Evolutionary conservation across 2,113 vertebrate species (phyloP).

Genomic region (Clarias magur): DNA sequence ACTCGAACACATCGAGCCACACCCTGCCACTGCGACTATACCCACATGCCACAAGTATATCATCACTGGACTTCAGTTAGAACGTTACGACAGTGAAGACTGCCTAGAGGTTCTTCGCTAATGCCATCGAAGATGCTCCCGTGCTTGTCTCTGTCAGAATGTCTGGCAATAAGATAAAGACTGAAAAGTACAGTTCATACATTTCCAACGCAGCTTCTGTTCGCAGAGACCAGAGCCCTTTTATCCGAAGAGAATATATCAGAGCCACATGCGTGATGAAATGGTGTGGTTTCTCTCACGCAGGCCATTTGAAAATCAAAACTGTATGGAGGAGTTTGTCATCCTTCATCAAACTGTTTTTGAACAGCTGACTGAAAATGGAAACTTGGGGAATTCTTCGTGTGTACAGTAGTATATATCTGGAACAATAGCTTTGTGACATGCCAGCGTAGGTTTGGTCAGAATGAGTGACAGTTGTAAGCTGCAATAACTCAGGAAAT

Average conservation of each 20-base stretch:
- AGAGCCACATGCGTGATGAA: not conserved
- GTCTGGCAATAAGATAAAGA: not conserved
- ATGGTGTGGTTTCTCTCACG: not conserved
- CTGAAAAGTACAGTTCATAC: not conserved
- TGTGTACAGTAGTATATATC: constrained; percentile 19
- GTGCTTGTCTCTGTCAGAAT: not conserved
- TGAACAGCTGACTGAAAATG: constrained; percentile 17
- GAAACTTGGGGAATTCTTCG: constrained; percentile 41
- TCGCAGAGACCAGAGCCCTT: not conserved
- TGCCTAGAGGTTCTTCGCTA: not conserved
- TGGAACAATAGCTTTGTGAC: constrained; percentile 52
- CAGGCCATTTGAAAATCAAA: not conserved
- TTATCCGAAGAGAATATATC: not conserved
- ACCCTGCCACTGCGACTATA: constrained; percentile 42
- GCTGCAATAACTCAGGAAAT: constrained; percentile 55
- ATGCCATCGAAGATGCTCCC: not conserved
- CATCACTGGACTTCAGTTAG: constrained; percentile 21
- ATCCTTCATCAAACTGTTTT: constrained; percentile 17
- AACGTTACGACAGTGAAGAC: constrained; percentile 23
- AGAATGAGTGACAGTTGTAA: constrained; percentile 55
- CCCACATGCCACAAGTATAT: constrained; percentile 30
- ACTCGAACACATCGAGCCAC: constrained; percentile 33
- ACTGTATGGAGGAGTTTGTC: constrained; percentile 19
- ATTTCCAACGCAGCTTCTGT: not conserved
- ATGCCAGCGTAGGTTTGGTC: constrained; percentile 47